phyloP scores from a whole-genome alignment of 92 coral and sea anemone genomes.

The Palythoa grandis region DNA sequence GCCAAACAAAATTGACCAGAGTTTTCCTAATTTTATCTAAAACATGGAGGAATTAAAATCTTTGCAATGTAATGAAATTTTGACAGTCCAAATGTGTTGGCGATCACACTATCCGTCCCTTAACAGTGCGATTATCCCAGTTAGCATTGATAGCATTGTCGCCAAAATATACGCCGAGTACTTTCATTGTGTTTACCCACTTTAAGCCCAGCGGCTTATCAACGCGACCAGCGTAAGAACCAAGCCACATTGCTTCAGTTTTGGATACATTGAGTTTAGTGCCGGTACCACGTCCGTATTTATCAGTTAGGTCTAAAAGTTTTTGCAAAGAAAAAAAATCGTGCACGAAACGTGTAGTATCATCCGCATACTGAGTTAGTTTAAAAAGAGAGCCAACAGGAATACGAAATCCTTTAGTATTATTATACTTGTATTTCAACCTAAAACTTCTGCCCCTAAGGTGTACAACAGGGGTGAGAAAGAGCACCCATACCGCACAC shows the following conservation, averaged over 20 bases:
- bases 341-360: slow-evolving; percentile 10
- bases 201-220: slow-evolving; percentile 15
- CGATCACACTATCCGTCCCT: background rate
- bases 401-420: slow-evolving; percentile 3
- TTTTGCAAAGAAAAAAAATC: background rate
- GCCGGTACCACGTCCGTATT: slow-evolving; percentile 20
- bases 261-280: slow-evolving; percentile 32
- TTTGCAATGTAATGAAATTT: background rate
- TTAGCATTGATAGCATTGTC: background rate
- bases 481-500: background rate
- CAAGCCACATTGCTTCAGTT: slow-evolving; percentile 59
- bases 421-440: background rate
- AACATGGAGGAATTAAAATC: background rate
- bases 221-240: background rate
- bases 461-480: background rate
- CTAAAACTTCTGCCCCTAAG: background rate
- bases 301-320: background rate
- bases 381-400: slow-evolving; percentile 15
- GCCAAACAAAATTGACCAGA: slow-evolving; percentile 17
- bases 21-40: background rate
- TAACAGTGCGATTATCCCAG: background rate
- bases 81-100: background rate
- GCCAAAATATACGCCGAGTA: background rate
- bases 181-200: slow-evolving; percentile 38
- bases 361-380: slow-evolving; percentile 41